phyloP scores from a whole-genome alignment of 2,797 vertebrate genomes.

The Serranus cabrilla region DNA sequence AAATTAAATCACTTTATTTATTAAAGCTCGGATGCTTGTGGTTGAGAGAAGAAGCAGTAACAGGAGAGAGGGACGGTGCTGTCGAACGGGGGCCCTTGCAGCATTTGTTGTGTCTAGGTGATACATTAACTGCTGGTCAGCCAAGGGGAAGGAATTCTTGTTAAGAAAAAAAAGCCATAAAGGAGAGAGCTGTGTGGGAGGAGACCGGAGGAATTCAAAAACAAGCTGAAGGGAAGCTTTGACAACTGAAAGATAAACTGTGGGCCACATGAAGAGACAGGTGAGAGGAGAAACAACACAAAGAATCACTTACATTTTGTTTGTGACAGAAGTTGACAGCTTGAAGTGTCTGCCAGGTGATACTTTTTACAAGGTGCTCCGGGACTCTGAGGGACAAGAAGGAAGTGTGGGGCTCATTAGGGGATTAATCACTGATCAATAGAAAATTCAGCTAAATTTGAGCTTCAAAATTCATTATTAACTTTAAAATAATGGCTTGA shows the following conservation, averaged over 20 bases:
- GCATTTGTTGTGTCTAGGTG: constrained; percentile 70
- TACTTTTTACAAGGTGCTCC: constrained; percentile 91
- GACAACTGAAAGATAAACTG: background rate
- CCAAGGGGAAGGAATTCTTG: constrained; percentile 76
- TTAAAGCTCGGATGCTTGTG: background rate
- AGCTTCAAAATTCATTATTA: no score
- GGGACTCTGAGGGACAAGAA: constrained; percentile 85
- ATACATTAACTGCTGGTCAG: constrained; percentile 73
- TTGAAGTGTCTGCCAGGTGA: constrained; percentile 95
- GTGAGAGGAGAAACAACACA: background rate
- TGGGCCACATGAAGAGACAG: background rate
- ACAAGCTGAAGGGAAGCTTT: constrained; percentile 37
- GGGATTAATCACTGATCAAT: no score
- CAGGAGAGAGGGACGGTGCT: background rate
- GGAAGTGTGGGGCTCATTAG: background rate
- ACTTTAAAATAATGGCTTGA: no score
- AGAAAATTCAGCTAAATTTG: no score
- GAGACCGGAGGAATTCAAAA: constrained; percentile 45
- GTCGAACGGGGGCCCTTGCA: constrained; percentile 38
- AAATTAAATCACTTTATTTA: background rate
- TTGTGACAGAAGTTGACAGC: constrained; percentile 97
- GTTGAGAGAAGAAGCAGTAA: background rate
- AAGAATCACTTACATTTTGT: constrained; percentile 84
- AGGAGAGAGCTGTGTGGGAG: constrained; percentile 37
- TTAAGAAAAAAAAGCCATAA: constrained; percentile 60